These are phyloP conservation scores for Pinna nobilis DNA, from an alignment of 1,140 invertebrate genomes.

Conservation along the genomic window DNA sequence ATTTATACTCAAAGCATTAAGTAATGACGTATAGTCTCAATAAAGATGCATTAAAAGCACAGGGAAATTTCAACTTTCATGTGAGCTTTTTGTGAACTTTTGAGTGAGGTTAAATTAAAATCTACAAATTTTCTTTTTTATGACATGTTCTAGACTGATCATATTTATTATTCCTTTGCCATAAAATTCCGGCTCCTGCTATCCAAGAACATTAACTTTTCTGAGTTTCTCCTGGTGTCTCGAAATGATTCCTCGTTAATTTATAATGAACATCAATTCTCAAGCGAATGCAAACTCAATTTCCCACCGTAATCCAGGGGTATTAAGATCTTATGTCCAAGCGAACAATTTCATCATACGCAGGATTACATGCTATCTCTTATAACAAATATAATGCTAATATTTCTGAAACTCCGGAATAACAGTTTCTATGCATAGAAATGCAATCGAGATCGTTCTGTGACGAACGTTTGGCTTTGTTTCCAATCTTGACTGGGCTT, in stretches of 20 bases:
- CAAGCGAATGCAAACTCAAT: conserved; percentile 46
- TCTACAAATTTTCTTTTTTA: too few relatives aligned
- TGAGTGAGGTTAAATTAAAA: too few relatives aligned
- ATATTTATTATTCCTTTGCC: too few relatives aligned
- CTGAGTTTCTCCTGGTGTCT: conserved; percentile 25
- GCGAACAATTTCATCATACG: conserved; percentile 47
- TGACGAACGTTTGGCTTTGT: conserved; percentile 31
- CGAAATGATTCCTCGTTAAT: conserved; percentile 35
- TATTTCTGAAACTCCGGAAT: conserved; percentile 36
- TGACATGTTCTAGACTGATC: too few relatives aligned
- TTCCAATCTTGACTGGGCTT: conserved; percentile 38
- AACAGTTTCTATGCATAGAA: conserved; percentile 28
- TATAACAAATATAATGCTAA: conserved; percentile 41
- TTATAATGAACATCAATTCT: conserved; percentile 40
- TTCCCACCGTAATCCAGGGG: conserved; percentile 46
- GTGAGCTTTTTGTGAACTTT: too few relatives aligned
- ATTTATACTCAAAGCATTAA: too few relatives aligned
- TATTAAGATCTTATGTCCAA: conserved; percentile 47
- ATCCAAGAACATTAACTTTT: conserved; percentile 8
- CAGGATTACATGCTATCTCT: conserved; percentile 43
- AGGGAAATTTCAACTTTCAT: too few relatives aligned
- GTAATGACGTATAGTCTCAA: too few relatives aligned
- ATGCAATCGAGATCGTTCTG: conserved; percentile 13
- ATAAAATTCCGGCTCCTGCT: neutral
- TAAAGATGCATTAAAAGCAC: too few relatives aligned